A percentile compares a stretch with the other conserved stretches of the same genome.
phyloP scores from a whole-genome alignment of 2,888 invertebrate species.

The Thereva nobilitata region DNA sequence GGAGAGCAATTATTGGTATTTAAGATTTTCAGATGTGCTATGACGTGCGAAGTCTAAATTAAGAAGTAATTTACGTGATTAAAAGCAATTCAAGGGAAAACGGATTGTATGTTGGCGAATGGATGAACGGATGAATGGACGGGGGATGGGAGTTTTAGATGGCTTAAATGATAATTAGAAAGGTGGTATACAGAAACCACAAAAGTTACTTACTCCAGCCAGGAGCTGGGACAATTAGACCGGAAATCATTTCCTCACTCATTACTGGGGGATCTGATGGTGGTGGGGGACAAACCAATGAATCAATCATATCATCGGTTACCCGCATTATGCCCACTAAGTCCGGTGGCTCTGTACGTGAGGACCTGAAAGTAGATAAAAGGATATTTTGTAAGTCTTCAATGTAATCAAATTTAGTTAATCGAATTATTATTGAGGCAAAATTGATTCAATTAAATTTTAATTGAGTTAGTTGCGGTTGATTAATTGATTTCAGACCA shows the following conservation, averaged over 20 bases:
- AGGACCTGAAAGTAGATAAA: conserved; percentile 63
- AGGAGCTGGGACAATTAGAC: conserved; percentile 94
- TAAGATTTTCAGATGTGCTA: too few relatives aligned
- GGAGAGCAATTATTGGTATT: too few relatives aligned
- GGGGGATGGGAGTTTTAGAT: not conserved
- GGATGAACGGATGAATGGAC: too few relatives aligned
- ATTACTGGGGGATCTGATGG: conserved; percentile 91
- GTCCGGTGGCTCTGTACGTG: conserved; percentile 80
- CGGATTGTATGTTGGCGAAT: too few relatives aligned
- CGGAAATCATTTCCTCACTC: conserved; percentile 94
- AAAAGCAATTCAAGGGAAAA: too few relatives aligned
- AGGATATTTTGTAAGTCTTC: not conserved
- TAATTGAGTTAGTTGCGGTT: too few relatives aligned
- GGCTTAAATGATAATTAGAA: conserved; percentile 14
- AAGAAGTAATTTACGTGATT: too few relatives aligned
- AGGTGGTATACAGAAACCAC: conserved; percentile 5
- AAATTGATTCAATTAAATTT: too few relatives aligned
- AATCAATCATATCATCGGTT: conserved; percentile 95
- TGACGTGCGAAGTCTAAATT: too few relatives aligned
- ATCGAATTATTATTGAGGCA: too few relatives aligned
- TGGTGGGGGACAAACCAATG: conserved; percentile 94
- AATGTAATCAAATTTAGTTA: not conserved
- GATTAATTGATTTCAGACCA: too few relatives aligned
- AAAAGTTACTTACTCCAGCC: conserved; percentile 79
- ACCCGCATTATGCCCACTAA: conserved; percentile 78